Evolutionary conservation across 2,113 vertebrate species (phyloP).

Genomic region (Burhinus bistriatus): DNA sequence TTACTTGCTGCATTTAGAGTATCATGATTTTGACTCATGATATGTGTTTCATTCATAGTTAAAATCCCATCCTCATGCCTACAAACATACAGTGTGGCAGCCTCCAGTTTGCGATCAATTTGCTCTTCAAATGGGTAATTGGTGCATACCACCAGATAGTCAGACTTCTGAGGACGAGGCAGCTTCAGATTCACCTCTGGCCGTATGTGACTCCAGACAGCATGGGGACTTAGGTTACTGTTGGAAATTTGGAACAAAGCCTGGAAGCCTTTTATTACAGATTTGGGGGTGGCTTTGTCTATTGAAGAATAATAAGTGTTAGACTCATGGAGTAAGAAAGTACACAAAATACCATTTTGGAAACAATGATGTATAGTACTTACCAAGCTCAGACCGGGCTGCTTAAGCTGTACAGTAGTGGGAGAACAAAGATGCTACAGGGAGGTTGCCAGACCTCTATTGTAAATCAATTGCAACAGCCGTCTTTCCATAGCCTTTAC

Average conservation of each 20-base stretch:
- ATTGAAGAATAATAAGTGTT: neutral
- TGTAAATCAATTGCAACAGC: neutral
- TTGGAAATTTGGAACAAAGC: neutral
- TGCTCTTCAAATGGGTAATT: neutral
- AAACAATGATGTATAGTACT: neutral
- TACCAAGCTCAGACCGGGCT: neutral
- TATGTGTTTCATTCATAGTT: neutral
- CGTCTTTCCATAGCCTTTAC: neutral
- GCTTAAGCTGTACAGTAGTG: neutral
- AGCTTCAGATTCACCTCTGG: neutral
- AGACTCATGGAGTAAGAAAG: neutral
- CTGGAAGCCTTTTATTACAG: neutral
- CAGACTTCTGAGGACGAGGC: neutral
- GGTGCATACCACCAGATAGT: neutral
- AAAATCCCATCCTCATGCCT: neutral
- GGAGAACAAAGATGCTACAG: neutral
- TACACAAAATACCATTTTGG: neutral
- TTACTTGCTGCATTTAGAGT: neutral
- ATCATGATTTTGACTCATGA: neutral
- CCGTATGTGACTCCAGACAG: neutral
- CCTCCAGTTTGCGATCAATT: neutral
- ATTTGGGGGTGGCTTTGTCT: neutral
- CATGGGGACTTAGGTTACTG: neutral
- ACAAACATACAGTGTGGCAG: neutral
- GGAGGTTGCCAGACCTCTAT: neutral